Evolutionary conservation across 2,113 vertebrate genomes (phyloP).

Genomic region (Anarhynchus alexandrinus): DNA sequence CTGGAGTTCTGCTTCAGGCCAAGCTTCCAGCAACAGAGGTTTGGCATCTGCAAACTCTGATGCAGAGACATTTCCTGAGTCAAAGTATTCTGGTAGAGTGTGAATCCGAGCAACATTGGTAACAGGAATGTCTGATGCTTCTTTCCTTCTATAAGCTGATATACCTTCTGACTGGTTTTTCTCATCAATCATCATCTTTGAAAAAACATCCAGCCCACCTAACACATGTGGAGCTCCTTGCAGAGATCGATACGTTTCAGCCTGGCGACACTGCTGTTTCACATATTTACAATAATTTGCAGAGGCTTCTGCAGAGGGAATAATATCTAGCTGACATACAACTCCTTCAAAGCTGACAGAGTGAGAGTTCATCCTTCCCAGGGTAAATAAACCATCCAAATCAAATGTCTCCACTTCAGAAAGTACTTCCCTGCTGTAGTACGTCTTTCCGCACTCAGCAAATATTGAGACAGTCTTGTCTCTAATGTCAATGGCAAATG

Average conservation of each 20-base stretch:
- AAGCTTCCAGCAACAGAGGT: conserved; percentile 16
- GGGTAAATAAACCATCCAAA: conserved; percentile 78
- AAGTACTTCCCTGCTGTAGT: conserved; percentile 76
- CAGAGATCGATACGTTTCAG: conserved; percentile 81
- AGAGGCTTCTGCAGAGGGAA: conserved; percentile 86
- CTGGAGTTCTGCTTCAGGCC: neutral
- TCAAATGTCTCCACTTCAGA: conserved; percentile 75
- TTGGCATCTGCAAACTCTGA: neutral
- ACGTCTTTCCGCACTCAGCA: conserved; percentile 82
- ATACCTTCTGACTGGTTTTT: neutral
- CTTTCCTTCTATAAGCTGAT: conserved; percentile 10
- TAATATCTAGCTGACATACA: conserved; percentile 92
- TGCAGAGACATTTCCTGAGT: conserved; percentile 44
- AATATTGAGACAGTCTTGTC: conserved; percentile 80
- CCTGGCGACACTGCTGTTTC: conserved; percentile 86
- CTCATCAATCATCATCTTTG: neutral
- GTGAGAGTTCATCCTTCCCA: conserved; percentile 88
- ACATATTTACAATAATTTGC: conserved; percentile 88
- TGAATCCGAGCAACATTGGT: neutral
- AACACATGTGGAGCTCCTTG: neutral
- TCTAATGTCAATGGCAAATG: conserved; percentile 81
- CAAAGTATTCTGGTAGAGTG: neutral
- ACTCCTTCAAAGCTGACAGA: conserved; percentile 86
- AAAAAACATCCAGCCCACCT: neutral
- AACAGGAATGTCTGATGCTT: neutral